Base-by-base conservation (phyloP, 1,140 invertebrate genomes). In the Meloidogyne chitwoodi region DNA sequence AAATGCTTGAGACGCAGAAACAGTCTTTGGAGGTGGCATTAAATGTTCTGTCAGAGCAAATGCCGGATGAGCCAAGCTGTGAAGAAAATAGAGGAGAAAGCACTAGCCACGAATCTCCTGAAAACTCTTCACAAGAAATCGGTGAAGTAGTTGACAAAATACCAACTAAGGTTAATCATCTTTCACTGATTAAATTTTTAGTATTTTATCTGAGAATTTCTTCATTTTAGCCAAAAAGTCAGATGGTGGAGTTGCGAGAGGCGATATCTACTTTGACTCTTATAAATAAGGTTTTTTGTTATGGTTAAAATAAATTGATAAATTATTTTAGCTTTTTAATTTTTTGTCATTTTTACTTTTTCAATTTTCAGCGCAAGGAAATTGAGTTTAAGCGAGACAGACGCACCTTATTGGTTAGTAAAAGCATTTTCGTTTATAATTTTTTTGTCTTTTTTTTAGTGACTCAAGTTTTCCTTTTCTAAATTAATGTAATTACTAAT, bases 191-290 rank as follows among this genome's bases (percentile, higher is more conserved):
- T 71, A 34, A 61, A 70, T 26, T 12, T 3, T 14, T 62, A 48
- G 1, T 31, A 24, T 71, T 29, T 24, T 34, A 29, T n/a, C 41
- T 65, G 38, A 1, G 0, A 26, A 19, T 29, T 29, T 26, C 4
- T 74, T 48, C 12, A 74, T 77, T 41, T 29, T 24, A 41, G 76
- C 63, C 68, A 27, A 34, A 24, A 29, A 48, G 19, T 22, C 63
- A 83, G n/a, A 12, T 80, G 24, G 82, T 81, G 1, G 65, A 78
- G 16, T 44, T 82, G 19, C 84, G 84, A 31, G 81, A 84, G 31
- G 80, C 80, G 11, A 65, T 82, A 34, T 62, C 79, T 3, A 81
- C 80, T 4, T 41, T 82, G 24, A 82, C 80, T 8, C 48, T 83
- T 19, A 83, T 80, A 44, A 82, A 81, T n/a, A 82, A 82, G 48